Base-by-base conservation (phyloP, 2,797 vertebrate genomes). In the Acanthurus leucopareius region DNA sequence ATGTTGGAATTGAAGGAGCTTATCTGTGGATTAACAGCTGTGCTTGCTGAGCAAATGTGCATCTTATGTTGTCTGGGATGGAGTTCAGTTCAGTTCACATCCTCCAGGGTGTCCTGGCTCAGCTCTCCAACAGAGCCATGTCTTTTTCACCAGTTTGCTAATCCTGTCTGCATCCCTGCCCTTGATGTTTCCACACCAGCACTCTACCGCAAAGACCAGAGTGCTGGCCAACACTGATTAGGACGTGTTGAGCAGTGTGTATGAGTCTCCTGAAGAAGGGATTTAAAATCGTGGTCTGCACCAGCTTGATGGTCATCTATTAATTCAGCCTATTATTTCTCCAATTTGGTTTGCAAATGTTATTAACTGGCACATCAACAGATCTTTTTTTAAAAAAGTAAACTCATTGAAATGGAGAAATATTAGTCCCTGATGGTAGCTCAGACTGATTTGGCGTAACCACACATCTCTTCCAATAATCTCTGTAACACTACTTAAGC, bases 141-240 rank as follows among this genome's bases (percentile, higher is more conserved):
- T 77, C 85, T 86, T 87, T 80, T 84, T 63, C 62, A 82, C 56
- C 78, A 75, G 40, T 88, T 86, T 80, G 53, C 73, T 86, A 86
- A 88, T 89, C 86, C 89, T 87, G 85, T 88, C 87, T 86, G 86
- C 79, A 79, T 84, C 80, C 80, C 22, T 80, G 73, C 78, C 71
- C 86, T 88, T 87, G 80, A 85, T 85, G 78, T 91, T 89, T 86
- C 79, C 80, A 85, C 71, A 69, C 68, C 62, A 28, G 82, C 77
- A 75, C 58, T 73, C 35, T 10, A 49, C 73, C 59, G 71, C 66
- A 79, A 74, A 79, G 75, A 77, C 32, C 60, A 64, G 52, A 69
- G 49, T 10, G 67, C 86, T 63, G 75, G 57, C 84, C 77, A 64
- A 28, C 69, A 16, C 64, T 61, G 86, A 68, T 72, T 61, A 5